Evolutionary conservation across 2,113 vertebrate species (phyloP).

Genomic region (Urocitellus parryii): DNA sequence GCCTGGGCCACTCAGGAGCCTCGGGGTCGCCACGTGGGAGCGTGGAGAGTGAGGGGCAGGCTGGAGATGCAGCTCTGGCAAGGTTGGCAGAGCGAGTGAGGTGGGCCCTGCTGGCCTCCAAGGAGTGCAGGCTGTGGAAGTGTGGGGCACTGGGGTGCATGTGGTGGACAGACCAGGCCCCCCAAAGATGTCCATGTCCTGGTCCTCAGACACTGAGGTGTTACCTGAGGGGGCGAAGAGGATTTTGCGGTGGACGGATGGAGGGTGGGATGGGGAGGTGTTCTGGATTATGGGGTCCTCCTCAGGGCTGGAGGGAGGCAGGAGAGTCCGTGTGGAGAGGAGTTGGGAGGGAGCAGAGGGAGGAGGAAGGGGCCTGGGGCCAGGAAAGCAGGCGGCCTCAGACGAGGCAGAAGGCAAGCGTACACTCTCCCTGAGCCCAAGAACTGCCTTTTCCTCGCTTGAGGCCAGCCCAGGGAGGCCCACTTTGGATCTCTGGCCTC

Average conservation of each 20-base stretch:
- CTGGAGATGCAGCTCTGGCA: not conserved
- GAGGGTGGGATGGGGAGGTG: not conserved
- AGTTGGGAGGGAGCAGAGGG: not conserved
- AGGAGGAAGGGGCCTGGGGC: too few species aligned
- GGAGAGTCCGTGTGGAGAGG: not conserved
- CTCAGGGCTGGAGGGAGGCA: not conserved
- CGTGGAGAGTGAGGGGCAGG: not conserved
- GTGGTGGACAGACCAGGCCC: not conserved
- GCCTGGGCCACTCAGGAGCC: not conserved
- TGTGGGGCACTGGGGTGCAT: not conserved
- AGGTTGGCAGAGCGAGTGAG: not conserved
- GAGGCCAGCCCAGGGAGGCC: not conserved
- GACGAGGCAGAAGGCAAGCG: not conserved
- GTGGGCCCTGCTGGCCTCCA: not conserved
- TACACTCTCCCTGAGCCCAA: too few species aligned
- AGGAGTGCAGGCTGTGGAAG: not conserved
- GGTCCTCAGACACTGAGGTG: not conserved
- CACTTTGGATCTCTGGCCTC: not conserved
- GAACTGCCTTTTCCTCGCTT: not conserved
- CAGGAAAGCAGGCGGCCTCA: rapidly evolving
- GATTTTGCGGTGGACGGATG: not conserved
- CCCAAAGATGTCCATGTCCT: too few species aligned
- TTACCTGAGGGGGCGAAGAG: not conserved
- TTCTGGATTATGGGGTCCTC: too few species aligned
- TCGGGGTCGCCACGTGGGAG: not conserved